A percentile compares a stretch with the other conserved stretches of the same genome.
Conservation (phyloP, 2,888 invertebrate genomes). For the Troilus luridus region DNA sequence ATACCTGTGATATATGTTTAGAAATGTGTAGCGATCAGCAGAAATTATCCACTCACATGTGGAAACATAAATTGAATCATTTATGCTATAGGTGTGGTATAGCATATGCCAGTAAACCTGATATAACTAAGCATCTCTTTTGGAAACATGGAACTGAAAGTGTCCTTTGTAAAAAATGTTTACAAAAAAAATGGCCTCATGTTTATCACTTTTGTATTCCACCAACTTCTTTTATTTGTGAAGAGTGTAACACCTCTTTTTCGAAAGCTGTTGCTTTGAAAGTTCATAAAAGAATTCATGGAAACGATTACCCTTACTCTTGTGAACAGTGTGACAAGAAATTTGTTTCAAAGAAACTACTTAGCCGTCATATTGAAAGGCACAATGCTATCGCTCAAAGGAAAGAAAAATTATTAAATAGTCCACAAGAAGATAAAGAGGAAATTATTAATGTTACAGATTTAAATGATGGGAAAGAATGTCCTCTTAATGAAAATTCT, state of each 20-base stretch:
- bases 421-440: conserved; percentile 64
- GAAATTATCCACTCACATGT: conserved; percentile 87
- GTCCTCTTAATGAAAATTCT: conserved; percentile 59
- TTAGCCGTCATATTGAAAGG: conserved; percentile 79
- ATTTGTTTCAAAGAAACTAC: conserved; percentile 85
- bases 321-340: conserved; percentile 83
- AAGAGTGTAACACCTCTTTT: conserved; percentile 84
- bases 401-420: conserved; percentile 54
- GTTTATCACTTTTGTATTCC: conserved; percentile 92
- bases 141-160: conserved; percentile 95
- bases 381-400: conserved; percentile 70
- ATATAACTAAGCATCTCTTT: conserved; percentile 90
- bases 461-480: conserved; percentile 63
- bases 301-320: conserved; percentile 79
- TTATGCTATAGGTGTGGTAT: conserved; percentile 90
- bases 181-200: conserved; percentile 93
- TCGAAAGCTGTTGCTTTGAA: conserved; percentile 83
- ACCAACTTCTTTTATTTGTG: conserved; percentile 83
- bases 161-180: conserved; percentile 85
- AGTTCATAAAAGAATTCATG: conserved; percentile 87
- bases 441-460: conserved; percentile 65
- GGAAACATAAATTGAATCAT: conserved; percentile 92
- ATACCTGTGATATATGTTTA: conserved; percentile 89
- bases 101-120: conserved; percentile 88
- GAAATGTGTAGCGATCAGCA: conserved; percentile 86